Evolutionary conservation across 2,888 invertebrate species (phyloP).

Genomic region (Petrophora chlorosata): DNA sequence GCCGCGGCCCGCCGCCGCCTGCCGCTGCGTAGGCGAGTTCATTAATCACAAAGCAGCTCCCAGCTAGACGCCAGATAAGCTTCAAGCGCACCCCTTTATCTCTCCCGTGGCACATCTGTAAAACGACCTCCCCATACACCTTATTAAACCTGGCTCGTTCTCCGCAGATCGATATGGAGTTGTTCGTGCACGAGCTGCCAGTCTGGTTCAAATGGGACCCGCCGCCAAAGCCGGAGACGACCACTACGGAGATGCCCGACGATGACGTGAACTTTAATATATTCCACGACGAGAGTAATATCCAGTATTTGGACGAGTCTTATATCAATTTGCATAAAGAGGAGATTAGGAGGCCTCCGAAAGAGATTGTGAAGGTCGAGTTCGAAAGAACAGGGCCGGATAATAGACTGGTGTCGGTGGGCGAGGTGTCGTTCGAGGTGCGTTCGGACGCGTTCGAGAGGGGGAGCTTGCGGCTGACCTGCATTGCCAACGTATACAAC

Average conservation of each 20-base stretch:
- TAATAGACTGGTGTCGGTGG: constrained; percentile 69
- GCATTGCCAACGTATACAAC: constrained; percentile 87
- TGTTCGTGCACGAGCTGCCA: constrained; percentile 68
- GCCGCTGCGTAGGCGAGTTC: constrained; percentile 63
- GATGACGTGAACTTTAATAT: constrained; percentile 72
- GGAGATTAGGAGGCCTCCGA: constrained; percentile 72
- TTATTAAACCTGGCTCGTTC: constrained; percentile 34
- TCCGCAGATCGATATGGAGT: constrained; percentile 73
- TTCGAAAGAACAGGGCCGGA: constrained; percentile 74
- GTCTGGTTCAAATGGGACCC: constrained; percentile 80
- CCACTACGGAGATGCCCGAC: constrained; percentile 69
- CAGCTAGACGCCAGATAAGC: constrained; percentile 58
- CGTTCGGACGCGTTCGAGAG: constrained; percentile 85
- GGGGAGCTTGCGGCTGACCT: constrained; percentile 86
- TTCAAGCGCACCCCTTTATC: constrained; percentile 53
- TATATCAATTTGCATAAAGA: constrained; percentile 77
- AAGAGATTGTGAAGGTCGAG: constrained; percentile 63
- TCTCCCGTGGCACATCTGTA: constrained; percentile 42
- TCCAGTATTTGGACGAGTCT: constrained; percentile 76
- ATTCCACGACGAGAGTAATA: constrained; percentile 74
- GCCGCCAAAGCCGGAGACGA: constrained; percentile 68
- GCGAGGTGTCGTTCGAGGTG: constrained; percentile 85
- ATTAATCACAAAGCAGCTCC: constrained; percentile 76
- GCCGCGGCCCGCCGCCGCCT: constrained; percentile 18
- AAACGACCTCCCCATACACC: constrained; percentile 24